A percentile compares a stretch with the other conserved stretches of the same genome.
Conservation (phyloP, 2,888 invertebrate species). For the Pherbina coryleti region DNA sequence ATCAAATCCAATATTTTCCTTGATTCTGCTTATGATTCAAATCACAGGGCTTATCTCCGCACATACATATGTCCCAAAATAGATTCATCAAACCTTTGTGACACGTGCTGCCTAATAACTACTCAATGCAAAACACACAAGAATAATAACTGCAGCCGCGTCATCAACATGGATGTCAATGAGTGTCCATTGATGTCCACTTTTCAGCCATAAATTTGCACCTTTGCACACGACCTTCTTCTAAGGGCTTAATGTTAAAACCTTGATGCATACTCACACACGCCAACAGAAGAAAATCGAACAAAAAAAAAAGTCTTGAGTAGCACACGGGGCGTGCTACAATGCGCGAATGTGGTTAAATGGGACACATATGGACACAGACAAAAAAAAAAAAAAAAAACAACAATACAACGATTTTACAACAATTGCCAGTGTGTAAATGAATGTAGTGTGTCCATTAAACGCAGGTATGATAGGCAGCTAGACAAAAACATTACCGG, state of each 20-base stretch:
- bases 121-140: background rate
- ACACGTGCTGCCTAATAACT: background rate
- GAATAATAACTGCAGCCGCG: background rate
- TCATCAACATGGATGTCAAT: background rate
- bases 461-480: background rate
- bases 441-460: background rate
- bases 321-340: too few relatives aligned
- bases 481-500: background rate
- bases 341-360: slow-evolving; percentile 38
- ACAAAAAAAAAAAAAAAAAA: too few relatives aligned
- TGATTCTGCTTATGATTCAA: background rate
- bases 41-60: background rate
- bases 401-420: background rate
- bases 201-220: slow-evolving; percentile 20
- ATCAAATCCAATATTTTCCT: too few relatives aligned
- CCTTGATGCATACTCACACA: background rate
- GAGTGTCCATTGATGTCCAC: slow-evolving; percentile 17
- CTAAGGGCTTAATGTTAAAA: background rate
- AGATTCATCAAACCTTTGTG: background rate
- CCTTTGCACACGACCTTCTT: slow-evolving; percentile 1
- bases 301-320: too few relatives aligned
- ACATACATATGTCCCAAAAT: background rate
- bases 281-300: slow-evolving; percentile 1
- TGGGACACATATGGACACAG: slow-evolving; percentile 31
- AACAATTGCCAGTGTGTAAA: background rate